Base-by-base conservation (phyloP, 1,140 invertebrate genomes). In the Drosophila miranda region DNA sequence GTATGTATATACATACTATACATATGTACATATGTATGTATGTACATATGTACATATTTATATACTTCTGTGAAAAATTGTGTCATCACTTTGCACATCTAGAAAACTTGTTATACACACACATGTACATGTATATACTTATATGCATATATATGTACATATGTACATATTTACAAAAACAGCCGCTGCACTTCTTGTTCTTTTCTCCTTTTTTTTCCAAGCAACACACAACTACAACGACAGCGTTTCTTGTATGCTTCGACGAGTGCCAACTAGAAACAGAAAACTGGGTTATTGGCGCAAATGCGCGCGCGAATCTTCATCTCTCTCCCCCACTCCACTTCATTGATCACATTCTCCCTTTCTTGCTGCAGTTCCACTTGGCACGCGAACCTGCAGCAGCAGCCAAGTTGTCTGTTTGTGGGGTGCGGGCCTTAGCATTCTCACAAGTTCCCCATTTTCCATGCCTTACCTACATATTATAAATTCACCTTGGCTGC, bases 281-380 rank as follows among this genome's bases (percentile, higher is more conserved):
- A 55, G 70, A 73, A 72, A 83, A 86, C 82, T 86, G 62, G 82
- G 82, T 86, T 86, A 86, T 86, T 86, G 82, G 82, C 79, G 75
- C 75, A 78, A 78, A 75, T 61, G 67, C 57, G 63, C 60, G 81
- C 81, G 80, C 63, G 61, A 59, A 61, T 77, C 51, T 72, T 42
- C 30, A 46, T 54, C 38, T 51, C 45, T 14, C 42, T 42, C 34
- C 45, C 23, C 19, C 34, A 28, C 16, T 53, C 9, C 14, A 9
- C 16, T 13, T 13, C 11, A 38, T 38, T 38, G 34, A 38, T 38
- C 34, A 38, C 11, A 38, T 38, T 38, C 34, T 38, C 56, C 26
- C 44, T 54, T 34, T 67, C 44, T 48, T 60, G 26, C 66, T 55
- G 53, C 55, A 75, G 67, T 62, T 72, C 75, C 66, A 72, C 84